Evolutionary conservation across 2,888 invertebrate genomes (phyloP).

Genomic region (Patella ulyssiponensis): DNA sequence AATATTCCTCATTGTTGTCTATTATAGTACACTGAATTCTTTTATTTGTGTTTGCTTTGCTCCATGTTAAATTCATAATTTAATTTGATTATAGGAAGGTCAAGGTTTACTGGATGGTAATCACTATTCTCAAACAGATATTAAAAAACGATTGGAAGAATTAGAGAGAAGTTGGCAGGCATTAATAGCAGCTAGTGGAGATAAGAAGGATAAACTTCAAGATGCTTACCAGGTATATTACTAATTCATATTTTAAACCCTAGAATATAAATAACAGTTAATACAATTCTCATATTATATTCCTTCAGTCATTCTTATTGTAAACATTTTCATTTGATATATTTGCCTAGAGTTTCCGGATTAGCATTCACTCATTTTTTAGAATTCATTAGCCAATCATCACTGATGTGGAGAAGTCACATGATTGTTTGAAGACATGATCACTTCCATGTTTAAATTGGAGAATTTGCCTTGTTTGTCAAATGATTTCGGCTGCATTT

Average conservation of each 20-base stretch:
- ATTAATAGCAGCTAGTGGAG: conserved; percentile 84
- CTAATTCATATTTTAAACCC: background rate
- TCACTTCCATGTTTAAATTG: no score
- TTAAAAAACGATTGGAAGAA: conserved; percentile 85
- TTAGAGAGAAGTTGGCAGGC: conserved; percentile 90
- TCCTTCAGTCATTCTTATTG: background rate
- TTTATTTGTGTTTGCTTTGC: no score
- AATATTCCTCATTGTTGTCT: no score
- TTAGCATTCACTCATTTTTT: no score
- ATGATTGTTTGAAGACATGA: no score
- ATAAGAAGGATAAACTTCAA: conserved; percentile 87
- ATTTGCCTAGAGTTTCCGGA: background rate
- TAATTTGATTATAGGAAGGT: conserved; percentile 62
- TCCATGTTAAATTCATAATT: no score
- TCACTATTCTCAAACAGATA: conserved; percentile 92
- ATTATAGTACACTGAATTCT: no score
- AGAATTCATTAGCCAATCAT: no score
- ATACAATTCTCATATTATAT: background rate
- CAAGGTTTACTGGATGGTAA: conserved; percentile 78
- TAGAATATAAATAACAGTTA: no score
- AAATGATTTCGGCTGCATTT: no score
- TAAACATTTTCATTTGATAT: background rate
- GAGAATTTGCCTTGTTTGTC: no score
- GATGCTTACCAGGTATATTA: conserved; percentile 82
- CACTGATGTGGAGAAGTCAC: no score